A percentile compares a stretch with the other conserved stretches of the same genome.
phyloP scores from a whole-genome alignment of 2,888 invertebrate species.

The Phragmatobia fuliginosa region DNA sequence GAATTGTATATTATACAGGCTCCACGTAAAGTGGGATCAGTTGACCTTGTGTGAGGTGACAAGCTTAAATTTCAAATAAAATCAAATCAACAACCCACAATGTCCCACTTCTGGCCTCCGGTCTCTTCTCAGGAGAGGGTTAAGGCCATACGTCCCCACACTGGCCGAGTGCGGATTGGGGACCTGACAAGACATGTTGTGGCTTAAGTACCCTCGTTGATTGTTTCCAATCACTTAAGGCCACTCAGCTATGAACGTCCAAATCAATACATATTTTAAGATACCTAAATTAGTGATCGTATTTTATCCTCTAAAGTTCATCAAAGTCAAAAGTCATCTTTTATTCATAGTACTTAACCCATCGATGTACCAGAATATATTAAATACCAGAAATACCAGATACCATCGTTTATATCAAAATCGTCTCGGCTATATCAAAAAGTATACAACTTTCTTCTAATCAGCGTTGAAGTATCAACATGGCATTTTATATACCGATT shows the following conservation, averaged over 20 bases:
- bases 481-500: constrained; percentile 31
- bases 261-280: no score
- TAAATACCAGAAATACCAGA: constrained; percentile 4
- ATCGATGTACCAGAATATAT: not conserved
- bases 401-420: not conserved
- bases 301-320: not conserved
- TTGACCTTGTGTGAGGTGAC: not conserved
- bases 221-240: no score
- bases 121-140: no score
- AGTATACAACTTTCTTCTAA: not conserved
- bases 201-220: not conserved
- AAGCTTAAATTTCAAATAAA: no score
- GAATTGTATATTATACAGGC: not conserved
- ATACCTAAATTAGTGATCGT: no score
- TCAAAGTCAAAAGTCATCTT: not conserved
- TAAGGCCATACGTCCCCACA: no score
- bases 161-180: no score
- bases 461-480: constrained; percentile 12
- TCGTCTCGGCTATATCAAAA: constrained; percentile 7
- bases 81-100: no score
- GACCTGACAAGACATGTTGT: no score
- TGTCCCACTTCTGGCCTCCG: no score
- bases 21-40: not conserved
- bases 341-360: not conserved
- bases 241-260: no score